phyloP scores from a whole-genome alignment of 2,797 vertebrate species.

The Cyprinodon diabolis region DNA sequence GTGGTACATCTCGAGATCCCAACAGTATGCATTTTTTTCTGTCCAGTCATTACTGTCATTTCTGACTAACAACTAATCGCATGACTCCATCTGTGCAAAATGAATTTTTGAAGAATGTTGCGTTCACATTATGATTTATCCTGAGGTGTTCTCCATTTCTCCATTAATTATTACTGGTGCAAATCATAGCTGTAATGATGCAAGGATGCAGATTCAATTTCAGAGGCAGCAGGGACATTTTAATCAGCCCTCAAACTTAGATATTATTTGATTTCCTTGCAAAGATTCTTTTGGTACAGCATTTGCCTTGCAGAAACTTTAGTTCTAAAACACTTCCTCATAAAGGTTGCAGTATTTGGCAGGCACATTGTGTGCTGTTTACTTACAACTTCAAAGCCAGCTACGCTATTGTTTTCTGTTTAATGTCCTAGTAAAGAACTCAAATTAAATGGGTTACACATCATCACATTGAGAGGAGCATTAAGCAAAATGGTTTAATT shows the following conservation, averaged over 20 bases:
- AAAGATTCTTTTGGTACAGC: not conserved
- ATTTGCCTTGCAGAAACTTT: not conserved
- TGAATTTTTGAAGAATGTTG: slow-evolving; percentile 12
- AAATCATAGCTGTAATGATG: slow-evolving; percentile 30
- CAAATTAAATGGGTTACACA: not conserved
- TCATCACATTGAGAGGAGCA: not conserved
- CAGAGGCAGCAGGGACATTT: slow-evolving; percentile 14
- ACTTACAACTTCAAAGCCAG: not conserved
- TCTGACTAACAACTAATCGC: slow-evolving; percentile 13
- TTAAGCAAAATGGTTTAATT: not conserved
- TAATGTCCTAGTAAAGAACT: not conserved
- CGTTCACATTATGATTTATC: not conserved
- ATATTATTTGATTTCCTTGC: slow-evolving; percentile 6
- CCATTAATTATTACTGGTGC: slow-evolving; percentile 11
- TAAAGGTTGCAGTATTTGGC: not conserved
- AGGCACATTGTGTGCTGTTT: slow-evolving; percentile 1
- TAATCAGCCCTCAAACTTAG: slow-evolving; percentile 19
- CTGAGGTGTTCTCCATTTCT: slow-evolving; percentile 1
- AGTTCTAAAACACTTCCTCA: not conserved
- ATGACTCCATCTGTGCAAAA: not conserved
- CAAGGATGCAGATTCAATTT: slow-evolving; percentile 18
- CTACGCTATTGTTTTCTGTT: not conserved
- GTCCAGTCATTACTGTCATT: slow-evolving; percentile 6
- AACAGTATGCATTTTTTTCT: slow-evolving; percentile 4
- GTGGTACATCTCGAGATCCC: too few species aligned